A percentile compares a stretch with the other conserved stretches of the same genome.
Conservation (phyloP, 2,888 invertebrate genomes). For the Eupelmus urozonus region DNA sequence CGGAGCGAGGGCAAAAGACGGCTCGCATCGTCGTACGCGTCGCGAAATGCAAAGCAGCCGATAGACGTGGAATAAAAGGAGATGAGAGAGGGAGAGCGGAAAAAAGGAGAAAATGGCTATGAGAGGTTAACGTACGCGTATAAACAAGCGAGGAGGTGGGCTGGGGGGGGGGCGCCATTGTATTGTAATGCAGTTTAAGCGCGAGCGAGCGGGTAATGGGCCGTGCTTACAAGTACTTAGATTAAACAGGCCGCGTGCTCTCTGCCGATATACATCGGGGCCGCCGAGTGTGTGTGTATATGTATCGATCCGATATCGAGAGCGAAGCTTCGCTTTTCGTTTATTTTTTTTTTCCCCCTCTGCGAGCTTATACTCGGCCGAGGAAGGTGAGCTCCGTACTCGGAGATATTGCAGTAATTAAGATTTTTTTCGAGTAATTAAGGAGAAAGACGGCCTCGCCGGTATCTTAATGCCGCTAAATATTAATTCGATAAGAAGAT, state of each 20-base stretch:
- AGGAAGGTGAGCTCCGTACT: too few species aligned
- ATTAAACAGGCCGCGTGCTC: slow-evolving; percentile 65
- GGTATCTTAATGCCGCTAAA: too few species aligned
- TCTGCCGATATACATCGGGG: too few species aligned
- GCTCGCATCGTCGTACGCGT: slow-evolving; percentile 10
- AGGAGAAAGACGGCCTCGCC: too few species aligned
- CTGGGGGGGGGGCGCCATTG: slow-evolving; percentile 66
- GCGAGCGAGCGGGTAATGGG: slow-evolving; percentile 67
- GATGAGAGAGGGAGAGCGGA: neutral
- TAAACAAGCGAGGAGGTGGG: neutral
- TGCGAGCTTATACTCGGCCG: too few species aligned
- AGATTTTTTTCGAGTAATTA: too few species aligned
- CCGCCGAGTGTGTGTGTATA: too few species aligned
- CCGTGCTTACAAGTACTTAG: slow-evolving; percentile 71
- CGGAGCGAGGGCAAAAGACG: neutral
- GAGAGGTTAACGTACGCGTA: slow-evolving; percentile 30
- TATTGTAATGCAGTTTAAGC: slow-evolving; percentile 72
- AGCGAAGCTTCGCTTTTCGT: too few species aligned
- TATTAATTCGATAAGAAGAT: too few species aligned
- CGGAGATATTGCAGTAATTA: too few species aligned
- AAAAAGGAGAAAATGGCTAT: slow-evolving; percentile 29
- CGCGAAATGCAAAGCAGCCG: slow-evolving; percentile 46
- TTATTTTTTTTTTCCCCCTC: too few species aligned
- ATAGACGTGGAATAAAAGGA: neutral
- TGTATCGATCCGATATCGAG: too few species aligned